A percentile compares a stretch with the other conserved stretches of the same genome.
These are phyloP conservation scores for Athalia rosae DNA, from an alignment of 2,888 invertebrate species.

Conservation along the genomic window DNA sequence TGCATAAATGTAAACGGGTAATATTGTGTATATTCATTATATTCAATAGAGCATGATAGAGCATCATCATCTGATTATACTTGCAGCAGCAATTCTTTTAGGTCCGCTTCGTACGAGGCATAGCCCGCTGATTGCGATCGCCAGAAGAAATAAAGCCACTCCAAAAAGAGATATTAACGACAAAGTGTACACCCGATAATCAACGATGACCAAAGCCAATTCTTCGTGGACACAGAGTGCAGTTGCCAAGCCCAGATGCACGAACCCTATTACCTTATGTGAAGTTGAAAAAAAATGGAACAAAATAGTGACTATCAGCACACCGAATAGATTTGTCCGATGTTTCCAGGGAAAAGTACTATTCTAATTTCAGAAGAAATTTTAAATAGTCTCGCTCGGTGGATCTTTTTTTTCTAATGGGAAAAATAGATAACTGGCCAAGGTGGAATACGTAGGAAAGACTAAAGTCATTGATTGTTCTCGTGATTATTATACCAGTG, in stretches of 20 bases:
- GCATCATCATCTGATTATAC: conserved; percentile 25
- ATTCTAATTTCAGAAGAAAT: too few species aligned
- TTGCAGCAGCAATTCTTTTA: conserved; percentile 41
- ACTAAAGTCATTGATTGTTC: neutral
- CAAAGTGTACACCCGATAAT: conserved; percentile 46
- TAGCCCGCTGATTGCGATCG: conserved; percentile 47
- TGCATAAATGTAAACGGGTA: conserved; percentile 10
- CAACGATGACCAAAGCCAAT: conserved; percentile 47
- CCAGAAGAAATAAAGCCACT: conserved; percentile 47
- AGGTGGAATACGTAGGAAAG: too few species aligned
- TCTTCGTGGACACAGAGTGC: conserved; percentile 49
- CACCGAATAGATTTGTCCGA: neutral
- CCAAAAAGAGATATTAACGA: conserved; percentile 46
- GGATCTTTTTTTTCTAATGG: too few species aligned
- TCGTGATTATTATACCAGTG: conserved; percentile 49
- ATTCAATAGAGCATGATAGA: neutral
- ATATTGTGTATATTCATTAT: neutral
- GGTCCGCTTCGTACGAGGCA: conserved; percentile 41
- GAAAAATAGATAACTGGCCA: too few species aligned
- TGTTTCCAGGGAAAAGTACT: too few species aligned
- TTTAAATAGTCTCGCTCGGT: too few species aligned
- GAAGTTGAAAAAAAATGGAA: too few species aligned
- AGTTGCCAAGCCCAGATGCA: conserved; percentile 50
- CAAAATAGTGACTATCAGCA: neutral
- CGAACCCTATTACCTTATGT: conserved; percentile 50